Evolutionary conservation across 2,888 invertebrate species (phyloP).

Genomic region (Habrosyne pyritoides): DNA sequence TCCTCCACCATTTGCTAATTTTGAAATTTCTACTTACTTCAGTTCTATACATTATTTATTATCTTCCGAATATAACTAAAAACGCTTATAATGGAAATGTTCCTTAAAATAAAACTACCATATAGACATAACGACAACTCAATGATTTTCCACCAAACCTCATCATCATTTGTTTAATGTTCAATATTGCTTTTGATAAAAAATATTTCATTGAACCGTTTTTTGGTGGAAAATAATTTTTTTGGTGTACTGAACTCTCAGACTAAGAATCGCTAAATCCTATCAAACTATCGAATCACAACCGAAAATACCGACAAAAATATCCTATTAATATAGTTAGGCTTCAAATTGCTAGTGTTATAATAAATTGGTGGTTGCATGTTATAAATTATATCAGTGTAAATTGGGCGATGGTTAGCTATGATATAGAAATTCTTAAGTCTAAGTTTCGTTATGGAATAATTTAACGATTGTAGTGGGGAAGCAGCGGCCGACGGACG

Average conservation of each 20-base stretch:
- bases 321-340: background rate
- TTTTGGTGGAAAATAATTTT: background rate
- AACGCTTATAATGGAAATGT: constrained; percentile 40
- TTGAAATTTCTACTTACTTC: constrained; percentile 12
- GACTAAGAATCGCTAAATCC: background rate
- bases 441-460: constrained; percentile 25
- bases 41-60: constrained; percentile 26
- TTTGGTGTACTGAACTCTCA: background rate
- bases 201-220: no score
- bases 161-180: no score
- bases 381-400: background rate
- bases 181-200: no score
- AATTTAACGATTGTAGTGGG: constrained; percentile 7
- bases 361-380: background rate
- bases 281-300: background rate
- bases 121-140: background rate
- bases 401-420: background rate
- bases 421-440: constrained; percentile 14
- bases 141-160: background rate
- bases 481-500: constrained; percentile 18
- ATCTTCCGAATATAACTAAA: constrained; percentile 21
- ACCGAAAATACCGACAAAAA: no score
- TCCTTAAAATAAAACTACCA: constrained; percentile 23
- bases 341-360: background rate
- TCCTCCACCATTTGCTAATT: background rate